Percentiles rank a stretch among this genome's conserved stretches.
phyloP scores from a whole-genome alignment of 2,888 invertebrate species.

The Pecten maximus region DNA sequence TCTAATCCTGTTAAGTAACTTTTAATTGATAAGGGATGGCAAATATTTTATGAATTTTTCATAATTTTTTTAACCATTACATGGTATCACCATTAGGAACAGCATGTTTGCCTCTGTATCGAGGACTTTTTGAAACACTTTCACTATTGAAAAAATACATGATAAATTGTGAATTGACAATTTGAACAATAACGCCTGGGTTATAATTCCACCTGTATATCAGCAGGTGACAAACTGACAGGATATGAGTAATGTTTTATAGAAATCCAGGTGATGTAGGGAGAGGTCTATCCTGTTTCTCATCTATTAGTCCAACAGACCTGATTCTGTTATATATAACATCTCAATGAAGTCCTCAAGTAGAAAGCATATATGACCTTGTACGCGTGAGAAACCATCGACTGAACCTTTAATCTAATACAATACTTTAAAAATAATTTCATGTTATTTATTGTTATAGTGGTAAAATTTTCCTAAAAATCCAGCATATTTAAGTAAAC shows the following conservation, averaged over 20 bases:
- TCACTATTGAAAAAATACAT: too few species aligned
- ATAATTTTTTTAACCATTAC: neutral
- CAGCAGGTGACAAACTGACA: neutral
- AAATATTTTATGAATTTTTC: neutral
- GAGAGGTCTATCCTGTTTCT: neutral
- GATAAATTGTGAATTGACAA: neutral
- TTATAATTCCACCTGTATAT: neutral
- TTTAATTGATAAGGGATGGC: neutral
- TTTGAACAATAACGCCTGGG: neutral
- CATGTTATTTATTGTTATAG: too few species aligned
- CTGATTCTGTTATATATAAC: too few species aligned
- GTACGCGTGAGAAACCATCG: too few species aligned
- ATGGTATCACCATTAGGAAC: neutral
- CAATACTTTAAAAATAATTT: too few species aligned
- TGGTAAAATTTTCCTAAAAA: too few species aligned
- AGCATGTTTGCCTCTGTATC: too few species aligned
- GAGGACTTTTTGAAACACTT: too few species aligned
- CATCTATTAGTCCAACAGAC: neutral
- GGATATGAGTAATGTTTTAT: slow-evolving; percentile 10
- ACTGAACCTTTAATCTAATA: too few species aligned
- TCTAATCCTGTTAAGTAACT: neutral
- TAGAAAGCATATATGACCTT: too few species aligned
- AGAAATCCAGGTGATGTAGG: neutral
- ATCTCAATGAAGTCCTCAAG: too few species aligned
- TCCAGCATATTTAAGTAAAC: too few species aligned